These are phyloP conservation scores for Ctenodactylus gundi DNA, from an alignment of 2,113 vertebrate species.

Conservation along the genomic window DNA sequence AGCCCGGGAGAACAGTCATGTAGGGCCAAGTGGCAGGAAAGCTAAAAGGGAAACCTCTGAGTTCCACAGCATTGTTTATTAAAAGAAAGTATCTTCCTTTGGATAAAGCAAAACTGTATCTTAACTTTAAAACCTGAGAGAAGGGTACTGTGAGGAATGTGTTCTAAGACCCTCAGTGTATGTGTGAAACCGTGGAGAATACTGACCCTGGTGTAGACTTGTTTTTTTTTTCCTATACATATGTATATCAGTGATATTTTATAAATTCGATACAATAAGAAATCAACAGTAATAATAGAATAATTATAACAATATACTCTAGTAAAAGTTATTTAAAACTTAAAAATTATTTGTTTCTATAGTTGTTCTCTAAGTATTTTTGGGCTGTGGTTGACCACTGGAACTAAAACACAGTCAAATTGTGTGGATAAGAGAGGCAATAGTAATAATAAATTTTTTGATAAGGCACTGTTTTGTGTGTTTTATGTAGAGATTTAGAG, in stretches of 20 bases:
- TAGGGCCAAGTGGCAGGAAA: background rate
- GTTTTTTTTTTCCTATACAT: background rate
- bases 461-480: background rate
- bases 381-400: too few species aligned
- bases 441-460: too few species aligned
- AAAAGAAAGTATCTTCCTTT: background rate
- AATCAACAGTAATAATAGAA: background rate
- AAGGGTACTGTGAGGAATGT: background rate
- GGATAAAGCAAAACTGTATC: slow-evolving; percentile 15
- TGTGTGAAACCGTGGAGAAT: background rate
- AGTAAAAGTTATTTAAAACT: background rate
- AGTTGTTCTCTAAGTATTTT: background rate
- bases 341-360: background rate
- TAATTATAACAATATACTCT: background rate
- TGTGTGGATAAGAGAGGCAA: too few species aligned
- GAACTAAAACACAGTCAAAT: too few species aligned
- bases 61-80: background rate
- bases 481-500: too few species aligned
- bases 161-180: background rate
- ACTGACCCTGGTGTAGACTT: background rate
- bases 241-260: background rate
- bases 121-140: background rate
- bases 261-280: background rate
- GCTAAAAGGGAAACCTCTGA: background rate
- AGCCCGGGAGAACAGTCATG: too few species aligned